phyloP scores from a whole-genome alignment of 2,113 vertebrate genomes.

The Struthio camelus region DNA sequence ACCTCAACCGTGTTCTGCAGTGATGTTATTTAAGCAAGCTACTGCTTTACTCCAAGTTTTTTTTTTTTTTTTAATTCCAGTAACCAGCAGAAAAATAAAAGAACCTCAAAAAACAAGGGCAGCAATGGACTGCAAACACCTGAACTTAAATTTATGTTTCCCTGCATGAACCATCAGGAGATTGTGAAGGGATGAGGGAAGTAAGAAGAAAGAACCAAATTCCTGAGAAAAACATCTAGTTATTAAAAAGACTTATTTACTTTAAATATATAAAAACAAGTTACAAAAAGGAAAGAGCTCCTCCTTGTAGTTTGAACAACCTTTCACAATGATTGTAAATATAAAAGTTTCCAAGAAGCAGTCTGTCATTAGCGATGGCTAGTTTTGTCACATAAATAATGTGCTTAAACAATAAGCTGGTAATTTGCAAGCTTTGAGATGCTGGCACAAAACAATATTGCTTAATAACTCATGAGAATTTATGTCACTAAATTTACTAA shows the following conservation, averaged over 20 bases:
- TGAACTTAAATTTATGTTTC: neutral
- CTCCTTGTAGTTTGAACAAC: neutral
- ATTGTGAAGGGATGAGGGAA: neutral
- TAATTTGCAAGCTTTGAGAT: neutral
- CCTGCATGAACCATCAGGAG: neutral
- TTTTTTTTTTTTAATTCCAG: neutral
- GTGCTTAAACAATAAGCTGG: neutral
- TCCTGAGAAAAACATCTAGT: neutral
- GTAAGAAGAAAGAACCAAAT: neutral
- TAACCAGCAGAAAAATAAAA: neutral
- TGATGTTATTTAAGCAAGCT: neutral
- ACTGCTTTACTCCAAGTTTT: rapidly evolving
- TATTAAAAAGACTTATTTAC: neutral
- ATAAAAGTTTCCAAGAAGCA: neutral
- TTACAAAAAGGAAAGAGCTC: neutral
- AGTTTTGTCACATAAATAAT: neutral
- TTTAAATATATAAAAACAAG: neutral
- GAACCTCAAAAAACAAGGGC: neutral
- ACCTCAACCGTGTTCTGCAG: neutral
- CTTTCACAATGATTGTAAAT: neutral
- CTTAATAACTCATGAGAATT: neutral
- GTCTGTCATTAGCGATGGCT: neutral
- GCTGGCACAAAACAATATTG: neutral
- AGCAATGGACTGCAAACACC: neutral
- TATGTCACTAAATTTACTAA: neutral